Evolutionary conservation across 2,888 invertebrate species (phyloP), one percentile per base, ranked within the genome.

Genomic region (Automeris io): DNA sequence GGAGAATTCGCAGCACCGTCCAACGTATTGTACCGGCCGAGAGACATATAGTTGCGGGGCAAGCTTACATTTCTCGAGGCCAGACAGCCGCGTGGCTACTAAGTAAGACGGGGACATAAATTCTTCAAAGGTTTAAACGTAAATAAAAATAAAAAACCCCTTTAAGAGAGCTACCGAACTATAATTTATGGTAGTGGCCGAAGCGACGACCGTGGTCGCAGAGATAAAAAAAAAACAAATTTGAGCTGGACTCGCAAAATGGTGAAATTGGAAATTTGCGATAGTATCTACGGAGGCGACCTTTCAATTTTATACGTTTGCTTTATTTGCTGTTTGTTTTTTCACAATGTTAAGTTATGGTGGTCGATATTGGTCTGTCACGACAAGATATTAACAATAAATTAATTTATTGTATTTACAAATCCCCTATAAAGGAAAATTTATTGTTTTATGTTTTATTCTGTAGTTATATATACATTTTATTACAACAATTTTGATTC

Each of bases 161-260:
- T 82, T 85, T 82, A 81, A 72, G 66, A 77, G 82, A 74, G 86
- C 86, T 86, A 83, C 86, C 86, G 86, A 86, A 86, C 83, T 85
- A 85, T 86, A 86, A 86, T 85, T 83, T 86, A 86, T 86, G 82
- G 73, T 67, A 64, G 62, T 62, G 72, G 64, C 67, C 67, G 61
- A 72, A 75, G 71, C 74, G 75, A 70, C 70, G 74, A 72, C 73
- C 69, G 75, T 57, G 61, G 61, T 68, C 61, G 73, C 74, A 62
- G 70, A 71, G 70, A 67, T 62, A 57, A 68, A 74, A 72, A 64
- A 64, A 63, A 57, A 61, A 55, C 65, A 64, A 64, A 57, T 51
- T 64, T 60, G 62, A 61, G 68, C 61, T 61, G 75, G 29, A 29
- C 29, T 72, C 73, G 81, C 82, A 76, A 82, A 82, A 82, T 73